Conservation (phyloP, 2,113 vertebrate genomes). For the Redunca redunca region DNA sequence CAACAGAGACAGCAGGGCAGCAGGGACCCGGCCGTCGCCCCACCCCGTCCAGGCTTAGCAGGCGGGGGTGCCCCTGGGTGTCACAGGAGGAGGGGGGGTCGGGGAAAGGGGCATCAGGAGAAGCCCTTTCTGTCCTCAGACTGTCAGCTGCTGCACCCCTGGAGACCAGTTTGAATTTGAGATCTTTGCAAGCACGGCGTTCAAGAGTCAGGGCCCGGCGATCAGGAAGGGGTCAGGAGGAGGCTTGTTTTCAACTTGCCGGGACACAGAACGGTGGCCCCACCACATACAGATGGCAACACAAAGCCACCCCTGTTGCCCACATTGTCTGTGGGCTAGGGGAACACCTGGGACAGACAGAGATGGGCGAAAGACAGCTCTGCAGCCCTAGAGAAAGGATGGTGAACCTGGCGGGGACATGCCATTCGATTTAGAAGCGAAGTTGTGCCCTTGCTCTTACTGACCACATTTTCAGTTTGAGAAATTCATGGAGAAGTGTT, state of each 20-base stretch:
- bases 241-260: accelerated
- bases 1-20: background rate
- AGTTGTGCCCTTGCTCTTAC: background rate
- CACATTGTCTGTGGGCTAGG: background rate
- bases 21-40: background rate
- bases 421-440: background rate
- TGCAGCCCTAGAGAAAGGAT: background rate
- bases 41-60: accelerated
- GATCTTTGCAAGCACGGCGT: background rate
- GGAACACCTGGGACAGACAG: background rate
- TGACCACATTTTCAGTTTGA: background rate
- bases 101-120: background rate
- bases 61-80: background rate
- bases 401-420: too few relatives aligned
- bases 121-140: background rate
- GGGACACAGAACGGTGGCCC: background rate
- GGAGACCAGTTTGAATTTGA: background rate
- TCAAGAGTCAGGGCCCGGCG: background rate
- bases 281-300: accelerated
- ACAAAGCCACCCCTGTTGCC: background rate
- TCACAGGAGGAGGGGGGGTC: background rate
- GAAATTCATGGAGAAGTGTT: background rate
- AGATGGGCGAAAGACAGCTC: background rate
- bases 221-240: background rate
- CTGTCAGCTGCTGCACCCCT: background rate